Conservation (phyloP, 2,797 vertebrate species). For the Tenualosa thibaudeaui region DNA sequence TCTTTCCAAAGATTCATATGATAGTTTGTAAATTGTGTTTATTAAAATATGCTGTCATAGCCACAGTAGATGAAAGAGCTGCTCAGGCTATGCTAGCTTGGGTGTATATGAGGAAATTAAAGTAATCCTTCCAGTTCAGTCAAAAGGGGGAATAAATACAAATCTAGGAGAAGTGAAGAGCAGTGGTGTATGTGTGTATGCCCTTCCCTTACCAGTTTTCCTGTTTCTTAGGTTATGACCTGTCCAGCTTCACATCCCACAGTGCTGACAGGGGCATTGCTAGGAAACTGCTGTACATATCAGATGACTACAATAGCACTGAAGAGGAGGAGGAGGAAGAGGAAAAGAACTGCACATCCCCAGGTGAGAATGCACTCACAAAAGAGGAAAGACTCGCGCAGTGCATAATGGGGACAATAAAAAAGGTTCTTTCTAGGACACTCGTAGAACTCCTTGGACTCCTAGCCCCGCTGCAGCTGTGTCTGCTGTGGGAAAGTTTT, state of each 20-base stretch:
- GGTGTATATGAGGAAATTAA: too few relatives aligned
- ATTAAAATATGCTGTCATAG: too few relatives aligned
- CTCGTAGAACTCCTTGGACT: neutral
- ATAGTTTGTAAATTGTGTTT: too few relatives aligned
- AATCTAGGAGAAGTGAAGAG: too few relatives aligned
- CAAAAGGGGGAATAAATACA: too few relatives aligned
- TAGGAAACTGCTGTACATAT: slow-evolving; percentile 80
- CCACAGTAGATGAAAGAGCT: too few relatives aligned
- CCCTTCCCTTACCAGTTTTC: neutral
- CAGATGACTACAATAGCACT: slow-evolving; percentile 67
- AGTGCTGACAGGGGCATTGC: slow-evolving; percentile 70
- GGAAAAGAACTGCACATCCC: slow-evolving; percentile 85
- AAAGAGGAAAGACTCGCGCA: neutral
- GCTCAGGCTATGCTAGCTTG: too few relatives aligned
- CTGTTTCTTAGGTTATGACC: slow-evolving; percentile 68
- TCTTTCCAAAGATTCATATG: too few relatives aligned
- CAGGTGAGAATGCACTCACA: slow-evolving; percentile 74
- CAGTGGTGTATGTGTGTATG: too few relatives aligned
- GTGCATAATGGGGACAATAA: slow-evolving; percentile 15
- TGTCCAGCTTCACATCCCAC: slow-evolving; percentile 64
- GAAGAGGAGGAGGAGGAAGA: slow-evolving; percentile 60
- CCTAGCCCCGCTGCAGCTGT: neutral
- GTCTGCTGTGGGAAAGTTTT: neutral
- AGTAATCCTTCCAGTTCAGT: too few relatives aligned
- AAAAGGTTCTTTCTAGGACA: slow-evolving; percentile 6